These are phyloP conservation scores for Diarsia dahlii DNA, from an alignment of 2,888 invertebrate species.

Conservation along the genomic window DNA sequence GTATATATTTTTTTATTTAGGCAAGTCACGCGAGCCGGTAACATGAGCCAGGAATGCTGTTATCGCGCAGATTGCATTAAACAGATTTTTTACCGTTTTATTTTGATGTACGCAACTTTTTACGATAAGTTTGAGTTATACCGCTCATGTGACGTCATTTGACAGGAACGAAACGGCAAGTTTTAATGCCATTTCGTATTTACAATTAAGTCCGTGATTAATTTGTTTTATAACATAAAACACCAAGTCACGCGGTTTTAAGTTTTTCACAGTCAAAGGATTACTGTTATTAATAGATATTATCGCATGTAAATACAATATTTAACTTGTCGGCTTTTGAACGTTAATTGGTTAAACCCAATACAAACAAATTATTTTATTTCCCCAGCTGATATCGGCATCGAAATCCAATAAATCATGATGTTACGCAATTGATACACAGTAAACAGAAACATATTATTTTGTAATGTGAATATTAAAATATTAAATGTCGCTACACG, in stretches of 20 bases:
- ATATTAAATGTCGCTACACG: slow-evolving; percentile 37
- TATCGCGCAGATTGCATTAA: slow-evolving; percentile 78
- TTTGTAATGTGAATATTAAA: slow-evolving; percentile 44
- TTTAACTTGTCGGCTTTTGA: slow-evolving; percentile 38
- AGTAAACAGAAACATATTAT: slow-evolving; percentile 39
- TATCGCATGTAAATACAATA: slow-evolving; percentile 45
- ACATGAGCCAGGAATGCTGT: slow-evolving; percentile 85
- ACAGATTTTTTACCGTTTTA: slow-evolving; percentile 58
- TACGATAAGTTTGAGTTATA: slow-evolving; percentile 44
- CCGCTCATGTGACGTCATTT: slow-evolving; percentile 36
- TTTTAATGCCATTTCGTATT: slow-evolving; percentile 13
- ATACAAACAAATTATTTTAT: slow-evolving; percentile 55
- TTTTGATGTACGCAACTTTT: slow-evolving; percentile 57
- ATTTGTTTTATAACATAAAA: slow-evolving; percentile 21
- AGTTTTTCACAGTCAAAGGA: slow-evolving; percentile 31
- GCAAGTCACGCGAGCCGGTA: slow-evolving; percentile 82
- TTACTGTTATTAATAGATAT: slow-evolving; percentile 42
- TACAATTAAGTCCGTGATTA: slow-evolving; percentile 30
- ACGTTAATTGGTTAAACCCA: slow-evolving; percentile 43
- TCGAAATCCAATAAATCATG: slow-evolving; percentile 52
- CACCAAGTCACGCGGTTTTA: slow-evolving; percentile 33
- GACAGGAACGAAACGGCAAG: slow-evolving; percentile 20
- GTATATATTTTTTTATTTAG: slow-evolving; percentile 80
- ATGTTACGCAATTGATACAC: slow-evolving; percentile 36
- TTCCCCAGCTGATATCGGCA: slow-evolving; percentile 38